Base-by-base conservation (phyloP, 2,888 invertebrate species). In the Zelleria hepariella region DNA sequence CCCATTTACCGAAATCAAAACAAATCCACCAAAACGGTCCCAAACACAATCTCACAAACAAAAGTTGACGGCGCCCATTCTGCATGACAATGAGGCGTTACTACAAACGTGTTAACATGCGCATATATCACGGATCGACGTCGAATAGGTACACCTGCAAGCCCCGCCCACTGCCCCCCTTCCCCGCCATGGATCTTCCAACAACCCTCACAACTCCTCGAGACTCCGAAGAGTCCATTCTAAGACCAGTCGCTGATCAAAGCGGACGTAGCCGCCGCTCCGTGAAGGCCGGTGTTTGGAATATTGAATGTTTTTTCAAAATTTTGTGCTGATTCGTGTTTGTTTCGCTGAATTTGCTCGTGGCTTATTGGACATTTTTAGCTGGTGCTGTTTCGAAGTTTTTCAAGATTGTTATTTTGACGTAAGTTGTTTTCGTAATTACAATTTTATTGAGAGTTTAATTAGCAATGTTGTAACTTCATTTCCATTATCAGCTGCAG, bases 81-180 rank as follows among this genome's bases (percentile, higher is more conserved):
- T 72, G 73, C 80, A 79, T 82, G 85, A 86, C 85, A 82, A 73
- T 78, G 75, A 87, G 87, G 87, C 85, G 85, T 84, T 77, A 79
- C 67, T 68, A 65, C 65, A 66, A 78, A 42, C 32, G 82, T 84
- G 85, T 80, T 83, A 85, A 83, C 81, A 82, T 80, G 82, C 80
- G 84, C 82, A 85, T 86, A 86, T 78, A 83, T 86, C 85, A 86
- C 77, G 70, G 77, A 80, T 78, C 75, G 77, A 72, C 68, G 67
- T 18, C 49, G 58, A 32, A 54, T 42, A 77, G 78, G 78, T 83
- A 80, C 85, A 86, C 86, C 86, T 86, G 86, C 74, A 69, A 77
- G 74, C 81, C 78, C 75, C 85, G 82, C 82, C 84, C 68, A 73
- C 70, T 59, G 60, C 18, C 60, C 62, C 65, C 61, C 65, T n/a